phyloP scores from a whole-genome alignment of 2,888 invertebrate genomes.

The Dryococelus australis region DNA sequence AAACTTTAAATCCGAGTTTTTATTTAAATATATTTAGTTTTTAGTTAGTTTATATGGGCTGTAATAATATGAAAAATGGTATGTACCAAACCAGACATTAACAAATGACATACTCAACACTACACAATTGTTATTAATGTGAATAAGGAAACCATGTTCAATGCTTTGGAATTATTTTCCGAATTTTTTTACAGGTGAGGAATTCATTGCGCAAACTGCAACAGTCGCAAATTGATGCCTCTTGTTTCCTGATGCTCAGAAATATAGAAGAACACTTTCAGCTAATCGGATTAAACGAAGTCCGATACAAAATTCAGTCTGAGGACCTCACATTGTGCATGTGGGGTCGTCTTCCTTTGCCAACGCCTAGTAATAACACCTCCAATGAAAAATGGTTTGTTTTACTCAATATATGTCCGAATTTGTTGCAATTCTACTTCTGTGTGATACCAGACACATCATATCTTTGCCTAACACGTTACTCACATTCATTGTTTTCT shows the following conservation, averaged over 20 bases:
- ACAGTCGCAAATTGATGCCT: constrained; percentile 47
- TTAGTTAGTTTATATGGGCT: too few relatives aligned
- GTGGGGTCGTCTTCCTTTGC: constrained; percentile 59
- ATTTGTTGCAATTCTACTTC: too few relatives aligned
- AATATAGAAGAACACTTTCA: constrained; percentile 36
- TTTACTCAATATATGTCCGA: not conserved
- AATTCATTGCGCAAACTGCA: constrained; percentile 45
- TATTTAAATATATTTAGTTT: too few relatives aligned
- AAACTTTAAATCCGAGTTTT: too few relatives aligned
- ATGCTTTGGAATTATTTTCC: not conserved
- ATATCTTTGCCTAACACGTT: too few relatives aligned
- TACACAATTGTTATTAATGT: too few relatives aligned
- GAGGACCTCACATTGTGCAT: constrained; percentile 55
- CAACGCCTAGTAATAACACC: constrained; percentile 56
- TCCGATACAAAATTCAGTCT: constrained; percentile 33
- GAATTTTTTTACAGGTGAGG: constrained; percentile 32
- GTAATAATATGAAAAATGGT: too few relatives aligned
- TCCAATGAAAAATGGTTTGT: constrained; percentile 37
- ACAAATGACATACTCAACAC: too few relatives aligned
- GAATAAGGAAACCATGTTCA: too few relatives aligned
- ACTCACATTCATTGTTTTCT: too few relatives aligned
- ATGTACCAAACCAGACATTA: too few relatives aligned
- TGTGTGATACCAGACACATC: too few relatives aligned
- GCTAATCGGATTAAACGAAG: constrained; percentile 37
- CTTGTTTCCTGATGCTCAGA: constrained; percentile 49